Percentiles rank a stretch among this genome's conserved stretches.
phyloP scores from a whole-genome alignment of 2,888 invertebrate genomes.

The Anarsia innoxiella region DNA sequence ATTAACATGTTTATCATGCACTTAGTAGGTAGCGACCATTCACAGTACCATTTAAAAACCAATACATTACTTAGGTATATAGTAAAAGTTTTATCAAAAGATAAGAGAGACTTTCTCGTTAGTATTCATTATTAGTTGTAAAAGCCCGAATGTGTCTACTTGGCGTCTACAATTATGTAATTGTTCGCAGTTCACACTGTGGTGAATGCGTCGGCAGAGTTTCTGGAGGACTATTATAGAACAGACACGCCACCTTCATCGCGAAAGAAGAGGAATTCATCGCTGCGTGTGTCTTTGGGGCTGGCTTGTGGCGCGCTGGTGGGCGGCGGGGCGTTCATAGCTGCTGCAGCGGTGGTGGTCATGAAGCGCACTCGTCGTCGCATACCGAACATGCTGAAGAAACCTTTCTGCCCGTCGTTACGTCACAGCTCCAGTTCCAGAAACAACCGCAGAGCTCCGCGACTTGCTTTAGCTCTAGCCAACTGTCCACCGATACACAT shows the following conservation, averaged over 20 bases:
- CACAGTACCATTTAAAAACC: too few relatives aligned
- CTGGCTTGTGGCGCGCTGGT: conserved; percentile 57
- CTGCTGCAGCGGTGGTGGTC: conserved; percentile 78
- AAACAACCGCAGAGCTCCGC: conserved; percentile 65
- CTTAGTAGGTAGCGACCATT: too few relatives aligned
- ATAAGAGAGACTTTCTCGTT: too few relatives aligned
- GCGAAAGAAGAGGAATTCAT: conserved; percentile 61
- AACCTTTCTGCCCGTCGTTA: conserved; percentile 60
- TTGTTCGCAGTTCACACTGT: conserved; percentile 63
- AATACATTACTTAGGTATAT: too few relatives aligned
- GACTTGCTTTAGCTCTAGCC: conserved; percentile 56
- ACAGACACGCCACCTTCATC: conserved; percentile 59
- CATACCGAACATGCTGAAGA: conserved; percentile 63
- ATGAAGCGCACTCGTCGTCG: conserved; percentile 64
- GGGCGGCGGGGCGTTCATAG: conserved; percentile 75
- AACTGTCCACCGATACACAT: conserved; percentile 67
- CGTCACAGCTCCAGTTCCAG: conserved; percentile 46
- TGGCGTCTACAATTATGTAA: not conserved
- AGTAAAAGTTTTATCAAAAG: too few relatives aligned
- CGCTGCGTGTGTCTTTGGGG: conserved; percentile 65
- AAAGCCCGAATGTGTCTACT: not conserved
- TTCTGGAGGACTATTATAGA: conserved; percentile 77
- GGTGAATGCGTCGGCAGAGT: conserved; percentile 76
- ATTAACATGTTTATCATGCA: too few relatives aligned
- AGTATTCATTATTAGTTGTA: too few relatives aligned